Conservation (phyloP, 2,888 invertebrate species). For the Diarsia mendica region DNA sequence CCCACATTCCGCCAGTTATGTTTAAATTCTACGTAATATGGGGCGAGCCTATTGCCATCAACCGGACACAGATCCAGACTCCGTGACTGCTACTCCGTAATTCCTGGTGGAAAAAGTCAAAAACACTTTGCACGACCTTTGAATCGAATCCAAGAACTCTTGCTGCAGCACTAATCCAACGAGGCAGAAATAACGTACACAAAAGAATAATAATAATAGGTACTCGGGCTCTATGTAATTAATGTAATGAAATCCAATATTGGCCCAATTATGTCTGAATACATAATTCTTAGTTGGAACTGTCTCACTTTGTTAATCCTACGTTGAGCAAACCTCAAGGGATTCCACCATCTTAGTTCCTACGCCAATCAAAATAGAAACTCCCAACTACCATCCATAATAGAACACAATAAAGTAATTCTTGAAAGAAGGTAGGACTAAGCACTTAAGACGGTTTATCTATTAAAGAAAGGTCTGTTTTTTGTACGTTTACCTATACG, state of each 20-base stretch:
- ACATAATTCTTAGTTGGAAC: conserved; percentile 23
- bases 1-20: no score
- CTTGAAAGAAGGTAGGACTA: conserved; percentile 40
- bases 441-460: conserved; percentile 42
- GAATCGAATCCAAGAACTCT: no score
- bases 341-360: conserved; percentile 25
- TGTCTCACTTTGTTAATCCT: conserved; percentile 25
- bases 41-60: no score
- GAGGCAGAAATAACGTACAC: neutral
- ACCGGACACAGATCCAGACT: no score
- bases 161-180: no score
- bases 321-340: conserved; percentile 26
- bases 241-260: conserved; percentile 7
- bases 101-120: no score
- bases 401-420: conserved; percentile 46
- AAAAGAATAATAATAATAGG: neutral
- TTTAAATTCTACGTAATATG: no score
- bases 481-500: conserved; percentile 21
- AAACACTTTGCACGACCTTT: no score
- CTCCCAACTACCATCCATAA: conserved; percentile 22
- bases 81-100: no score
- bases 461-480: conserved; percentile 28
- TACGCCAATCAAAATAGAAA: conserved; percentile 41
- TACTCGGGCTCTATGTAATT: neutral
- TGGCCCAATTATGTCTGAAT: conserved; percentile 21